Evolutionary conservation across 2,888 invertebrate species (phyloP).

Genomic region (Stramonita haemastoma): DNA sequence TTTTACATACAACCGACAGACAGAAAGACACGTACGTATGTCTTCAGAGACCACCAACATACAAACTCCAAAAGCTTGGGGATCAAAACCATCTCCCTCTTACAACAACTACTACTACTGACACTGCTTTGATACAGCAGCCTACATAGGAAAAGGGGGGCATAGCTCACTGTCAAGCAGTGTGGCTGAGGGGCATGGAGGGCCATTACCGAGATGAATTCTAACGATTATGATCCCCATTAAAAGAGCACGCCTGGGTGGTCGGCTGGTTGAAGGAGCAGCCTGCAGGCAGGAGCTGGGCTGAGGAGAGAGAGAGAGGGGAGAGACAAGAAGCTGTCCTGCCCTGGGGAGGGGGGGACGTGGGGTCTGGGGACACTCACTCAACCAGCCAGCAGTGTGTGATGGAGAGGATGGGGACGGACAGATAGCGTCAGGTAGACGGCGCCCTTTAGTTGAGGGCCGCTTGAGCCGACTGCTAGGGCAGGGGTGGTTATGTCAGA

Average conservation of each 20-base stretch:
- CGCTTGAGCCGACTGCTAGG: too few relatives aligned
- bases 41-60: not conserved
- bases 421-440: too few relatives aligned
- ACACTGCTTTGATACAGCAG: not conserved
- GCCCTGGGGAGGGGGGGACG: not conserved
- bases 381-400: too few relatives aligned
- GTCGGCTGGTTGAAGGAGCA: not conserved
- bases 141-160: not conserved
- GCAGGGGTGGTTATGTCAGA: too few relatives aligned
- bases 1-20: too few relatives aligned
- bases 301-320: not conserved
- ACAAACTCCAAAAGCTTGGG: not conserved
- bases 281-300: not conserved
- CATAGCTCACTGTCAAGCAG: not conserved
- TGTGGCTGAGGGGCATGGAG: not conserved
- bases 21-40: too few relatives aligned
- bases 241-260: conserved; percentile 13
- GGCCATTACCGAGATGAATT: not conserved
- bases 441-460: too few relatives aligned
- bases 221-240: not conserved
- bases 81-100: not conserved
- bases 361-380: too few relatives aligned
- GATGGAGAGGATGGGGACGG: too few relatives aligned
- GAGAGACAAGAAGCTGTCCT: not conserved
- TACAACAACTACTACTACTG: too few relatives aligned